phyloP scores from a whole-genome alignment of 2,113 vertebrate genomes.

The Charadrius vociferus region DNA sequence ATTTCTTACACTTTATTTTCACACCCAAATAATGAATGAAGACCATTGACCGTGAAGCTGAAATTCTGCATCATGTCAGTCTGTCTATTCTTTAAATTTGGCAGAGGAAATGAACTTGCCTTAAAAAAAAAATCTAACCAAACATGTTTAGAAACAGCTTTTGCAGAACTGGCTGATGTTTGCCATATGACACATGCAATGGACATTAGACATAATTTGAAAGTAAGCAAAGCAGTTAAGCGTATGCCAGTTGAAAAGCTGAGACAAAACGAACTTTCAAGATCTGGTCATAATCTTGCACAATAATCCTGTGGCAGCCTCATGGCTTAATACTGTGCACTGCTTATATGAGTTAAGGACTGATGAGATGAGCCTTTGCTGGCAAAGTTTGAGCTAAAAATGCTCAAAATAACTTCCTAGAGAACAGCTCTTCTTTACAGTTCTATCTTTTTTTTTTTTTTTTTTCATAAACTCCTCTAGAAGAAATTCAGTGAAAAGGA shows the following conservation, averaged over 20 bases:
- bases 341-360: neutral
- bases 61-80: conserved; percentile 27
- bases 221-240: conserved; percentile 13
- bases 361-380: neutral
- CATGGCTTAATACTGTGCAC: neutral
- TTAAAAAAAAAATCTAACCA: neutral
- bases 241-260: neutral
- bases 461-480: neutral
- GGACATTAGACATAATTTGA: conserved; percentile 9
- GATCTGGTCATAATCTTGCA: neutral
- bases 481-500: neutral
- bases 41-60: conserved; percentile 39
- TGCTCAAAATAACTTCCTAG: neutral
- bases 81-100: conserved; percentile 48
- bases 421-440: neutral
- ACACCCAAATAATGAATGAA: conserved; percentile 26
- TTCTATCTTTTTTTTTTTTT: neutral
- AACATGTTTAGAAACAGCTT: conserved; percentile 28
- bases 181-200: conserved; percentile 27
- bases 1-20: conserved; percentile 45
- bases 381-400: neutral
- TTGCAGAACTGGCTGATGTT: conserved; percentile 34
- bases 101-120: neutral
- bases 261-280: neutral
- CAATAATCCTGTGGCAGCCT: neutral